phyloP scores from a whole-genome alignment of 2,113 vertebrate species.

The Pseudopodoces humilis region DNA sequence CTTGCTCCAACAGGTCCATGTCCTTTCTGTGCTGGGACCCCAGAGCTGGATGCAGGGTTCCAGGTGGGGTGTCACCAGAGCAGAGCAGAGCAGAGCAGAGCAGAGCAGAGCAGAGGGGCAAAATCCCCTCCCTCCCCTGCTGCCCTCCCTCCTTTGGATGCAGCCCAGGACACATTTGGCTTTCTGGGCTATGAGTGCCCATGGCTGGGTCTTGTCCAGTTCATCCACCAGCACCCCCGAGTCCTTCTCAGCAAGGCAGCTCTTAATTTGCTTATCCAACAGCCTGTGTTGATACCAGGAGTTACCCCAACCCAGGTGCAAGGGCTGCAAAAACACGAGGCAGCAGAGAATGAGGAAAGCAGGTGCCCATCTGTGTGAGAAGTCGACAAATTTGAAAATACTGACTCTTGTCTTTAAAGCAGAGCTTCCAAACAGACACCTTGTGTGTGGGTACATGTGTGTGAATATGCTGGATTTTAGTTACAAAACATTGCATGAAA shows the following conservation, averaged over 20 bases:
- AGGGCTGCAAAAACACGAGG: background rate
- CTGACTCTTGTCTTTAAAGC: background rate
- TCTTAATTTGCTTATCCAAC: background rate
- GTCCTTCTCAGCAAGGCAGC: background rate
- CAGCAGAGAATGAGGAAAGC: background rate
- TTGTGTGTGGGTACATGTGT: background rate
- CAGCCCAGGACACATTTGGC: background rate
- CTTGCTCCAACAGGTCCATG: background rate
- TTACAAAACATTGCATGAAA: background rate
- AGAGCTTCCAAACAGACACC: background rate
- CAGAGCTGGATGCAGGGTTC: accelerated
- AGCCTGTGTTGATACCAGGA: background rate
- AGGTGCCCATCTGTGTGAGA: background rate
- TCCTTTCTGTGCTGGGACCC: background rate
- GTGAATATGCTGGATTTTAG: background rate
- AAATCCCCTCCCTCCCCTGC: background rate
- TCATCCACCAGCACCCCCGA: background rate
- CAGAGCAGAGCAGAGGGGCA: background rate
- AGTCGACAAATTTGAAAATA: background rate
- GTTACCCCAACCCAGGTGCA: background rate
- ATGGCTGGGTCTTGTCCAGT: background rate
- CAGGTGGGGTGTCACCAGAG: background rate
- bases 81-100: background rate
- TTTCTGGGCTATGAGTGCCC: background rate
- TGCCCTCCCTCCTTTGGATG: accelerated